Conservation (phyloP, 1,140 invertebrate genomes). For the Vanessa tameamea region DNA sequence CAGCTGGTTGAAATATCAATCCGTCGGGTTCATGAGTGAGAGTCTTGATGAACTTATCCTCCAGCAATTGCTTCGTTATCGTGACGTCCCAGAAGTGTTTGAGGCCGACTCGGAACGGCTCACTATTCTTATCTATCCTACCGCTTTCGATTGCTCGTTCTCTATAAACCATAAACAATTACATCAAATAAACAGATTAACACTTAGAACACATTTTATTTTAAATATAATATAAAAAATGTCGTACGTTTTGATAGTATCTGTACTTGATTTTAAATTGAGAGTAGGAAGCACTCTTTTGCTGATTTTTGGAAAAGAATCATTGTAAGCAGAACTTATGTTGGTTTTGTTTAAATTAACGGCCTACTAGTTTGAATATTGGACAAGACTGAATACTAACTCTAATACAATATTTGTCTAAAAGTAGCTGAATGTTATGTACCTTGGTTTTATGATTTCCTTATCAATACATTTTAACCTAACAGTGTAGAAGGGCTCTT, state of each 20-base stretch:
- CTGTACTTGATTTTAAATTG: too few species aligned
- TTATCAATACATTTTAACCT: conserved; percentile 89
- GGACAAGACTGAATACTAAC: too few species aligned
- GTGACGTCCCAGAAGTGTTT: conserved; percentile 95
- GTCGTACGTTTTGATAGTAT: too few species aligned
- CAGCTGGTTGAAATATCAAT: conserved; percentile 97
- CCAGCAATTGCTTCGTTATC: conserved; percentile 86
- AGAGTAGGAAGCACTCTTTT: too few species aligned
- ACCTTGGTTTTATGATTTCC: conserved; percentile 83
- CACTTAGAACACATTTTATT: too few species aligned
- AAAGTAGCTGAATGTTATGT: conserved; percentile 17
- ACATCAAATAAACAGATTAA: too few species aligned
- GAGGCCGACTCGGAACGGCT: conserved; percentile 92
- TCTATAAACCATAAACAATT: conserved; percentile 59
- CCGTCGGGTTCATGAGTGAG: conserved; percentile 98
- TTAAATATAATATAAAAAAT: too few species aligned
- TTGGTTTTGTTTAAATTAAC: background rate
- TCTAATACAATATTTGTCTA: too few species aligned
- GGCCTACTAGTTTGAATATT: background rate
- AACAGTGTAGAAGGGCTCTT: conserved; percentile 87
- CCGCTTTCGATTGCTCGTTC: conserved; percentile 88
- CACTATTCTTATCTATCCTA: conserved; percentile 86
- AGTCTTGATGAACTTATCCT: conserved; percentile 92
- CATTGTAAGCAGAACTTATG: too few species aligned
- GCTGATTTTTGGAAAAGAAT: too few species aligned